A percentile compares a stretch with the other conserved stretches of the same genome.
Conservation (phyloP, 2,113 vertebrate species). For the Struthidea cinerea region DNA sequence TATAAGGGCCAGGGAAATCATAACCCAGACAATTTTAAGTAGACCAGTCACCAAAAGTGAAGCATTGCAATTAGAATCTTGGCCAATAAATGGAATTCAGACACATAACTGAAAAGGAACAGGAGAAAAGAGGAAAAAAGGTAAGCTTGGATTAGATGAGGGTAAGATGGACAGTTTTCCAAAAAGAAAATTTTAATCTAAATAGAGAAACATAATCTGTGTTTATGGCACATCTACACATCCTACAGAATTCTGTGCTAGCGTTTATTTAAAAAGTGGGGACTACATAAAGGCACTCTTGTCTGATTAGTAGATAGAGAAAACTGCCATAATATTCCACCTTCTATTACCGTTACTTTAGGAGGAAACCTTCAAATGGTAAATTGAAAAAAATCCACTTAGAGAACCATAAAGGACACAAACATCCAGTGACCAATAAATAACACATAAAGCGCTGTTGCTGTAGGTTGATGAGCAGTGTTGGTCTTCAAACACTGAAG, state of each 20-base stretch:
- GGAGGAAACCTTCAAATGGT: not conserved
- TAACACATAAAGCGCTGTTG: not conserved
- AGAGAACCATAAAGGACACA: constrained; percentile 3
- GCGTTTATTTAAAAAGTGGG: not conserved
- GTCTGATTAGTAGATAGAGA: not conserved
- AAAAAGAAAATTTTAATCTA: not conserved
- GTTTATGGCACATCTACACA: not conserved
- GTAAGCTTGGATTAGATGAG: not conserved
- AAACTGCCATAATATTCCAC: not conserved
- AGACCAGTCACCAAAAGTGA: not conserved
- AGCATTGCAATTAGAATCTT: not conserved
- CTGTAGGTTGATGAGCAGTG: not conserved
- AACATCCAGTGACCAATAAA: constrained; percentile 14
- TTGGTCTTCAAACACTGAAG: not conserved
- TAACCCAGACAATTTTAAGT: not conserved
- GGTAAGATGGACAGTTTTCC: not conserved
- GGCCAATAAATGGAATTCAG: not conserved
- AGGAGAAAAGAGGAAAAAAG: not conserved
- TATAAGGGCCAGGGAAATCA: not conserved
- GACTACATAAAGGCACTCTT: not conserved
- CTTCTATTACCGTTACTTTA: not conserved
- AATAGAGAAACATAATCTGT: not conserved
- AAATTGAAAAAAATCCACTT: constrained; percentile 41
- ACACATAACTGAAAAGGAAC: not conserved
- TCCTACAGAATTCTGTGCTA: not conserved